A percentile compares a stretch with the other conserved stretches of the same genome.
Conservation (phyloP, 2,888 invertebrate species). For the Vannuccia rotundouncinata region DNA sequence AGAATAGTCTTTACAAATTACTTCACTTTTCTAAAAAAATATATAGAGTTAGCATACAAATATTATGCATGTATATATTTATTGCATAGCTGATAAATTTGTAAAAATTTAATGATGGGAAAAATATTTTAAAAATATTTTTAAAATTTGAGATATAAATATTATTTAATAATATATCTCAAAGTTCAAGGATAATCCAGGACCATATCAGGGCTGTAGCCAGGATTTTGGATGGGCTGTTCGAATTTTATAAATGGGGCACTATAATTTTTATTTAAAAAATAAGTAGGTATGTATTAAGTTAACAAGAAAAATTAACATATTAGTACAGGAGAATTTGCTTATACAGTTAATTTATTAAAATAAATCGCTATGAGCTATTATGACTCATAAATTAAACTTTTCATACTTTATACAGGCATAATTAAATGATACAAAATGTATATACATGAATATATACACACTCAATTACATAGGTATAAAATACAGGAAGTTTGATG, state of each 20-base stretch:
- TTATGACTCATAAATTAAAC: neutral
- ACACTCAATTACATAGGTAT: neutral
- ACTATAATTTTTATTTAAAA: slow-evolving; percentile 26
- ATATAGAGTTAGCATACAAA: too few species aligned
- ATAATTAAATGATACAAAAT: neutral
- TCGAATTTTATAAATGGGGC: slow-evolving; percentile 23
- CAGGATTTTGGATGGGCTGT: slow-evolving; percentile 15
- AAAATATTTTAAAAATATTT: too few species aligned
- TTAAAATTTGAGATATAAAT: too few species aligned
- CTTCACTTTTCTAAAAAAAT: too few species aligned
- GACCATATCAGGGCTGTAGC: slow-evolving; percentile 21
- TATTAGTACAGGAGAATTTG: neutral
- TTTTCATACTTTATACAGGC: neutral
- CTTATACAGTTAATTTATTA: neutral
- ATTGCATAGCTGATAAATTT: too few species aligned
- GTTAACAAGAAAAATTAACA: neutral
- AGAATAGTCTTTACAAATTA: too few species aligned
- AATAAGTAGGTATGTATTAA: slow-evolving; percentile 14
- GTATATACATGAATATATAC: neutral
- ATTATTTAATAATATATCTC: too few species aligned
- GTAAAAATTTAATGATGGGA: too few species aligned
- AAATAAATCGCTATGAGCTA: neutral
- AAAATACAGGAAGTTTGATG: neutral
- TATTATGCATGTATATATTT: too few species aligned
- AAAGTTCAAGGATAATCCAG: too few species aligned